Percentiles rank a stretch among this genome's conserved stretches.
Conservation (phyloP, 2,888 invertebrate species). For the Neocrepidodera transversa region DNA sequence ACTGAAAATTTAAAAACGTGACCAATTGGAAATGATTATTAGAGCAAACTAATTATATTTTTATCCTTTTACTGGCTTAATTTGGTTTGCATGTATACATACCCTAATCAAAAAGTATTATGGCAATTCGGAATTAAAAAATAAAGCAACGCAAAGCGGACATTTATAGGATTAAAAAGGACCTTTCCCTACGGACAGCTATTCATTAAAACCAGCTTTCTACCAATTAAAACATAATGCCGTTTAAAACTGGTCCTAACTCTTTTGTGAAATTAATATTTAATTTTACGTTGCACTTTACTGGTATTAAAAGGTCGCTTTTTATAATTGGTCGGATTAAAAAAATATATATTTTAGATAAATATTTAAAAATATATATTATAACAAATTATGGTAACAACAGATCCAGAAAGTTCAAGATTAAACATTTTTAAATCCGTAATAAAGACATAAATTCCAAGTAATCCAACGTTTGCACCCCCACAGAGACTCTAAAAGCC, state of each 20-base stretch:
- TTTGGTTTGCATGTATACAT: neutral
- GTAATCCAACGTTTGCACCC: constrained; percentile 46
- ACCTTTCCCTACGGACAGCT: constrained; percentile 31
- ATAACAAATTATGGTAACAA: constrained; percentile 37
- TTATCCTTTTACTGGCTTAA: neutral
- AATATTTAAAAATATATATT: too few relatives aligned
- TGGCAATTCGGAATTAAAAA: constrained; percentile 12
- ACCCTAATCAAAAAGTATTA: constrained; percentile 1
- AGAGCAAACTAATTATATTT: neutral
- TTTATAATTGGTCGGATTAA: neutral
- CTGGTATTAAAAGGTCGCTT: neutral
- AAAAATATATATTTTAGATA: too few relatives aligned
- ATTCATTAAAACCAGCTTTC: constrained; percentile 37
- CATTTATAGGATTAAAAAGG: constrained; percentile 35
- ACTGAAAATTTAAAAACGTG: too few relatives aligned
- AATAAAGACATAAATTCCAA: constrained; percentile 54
- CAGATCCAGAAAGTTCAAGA: constrained; percentile 39
- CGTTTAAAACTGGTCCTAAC: constrained; percentile 29
- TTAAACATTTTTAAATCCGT: constrained; percentile 44
- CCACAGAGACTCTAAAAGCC: constrained; percentile 48
- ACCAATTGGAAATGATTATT: too few relatives aligned
- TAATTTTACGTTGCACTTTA: constrained; percentile 21
- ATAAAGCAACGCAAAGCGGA: constrained; percentile 29
- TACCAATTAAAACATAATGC: constrained; percentile 37
- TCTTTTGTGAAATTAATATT: constrained; percentile 28